Evolutionary conservation across 2,797 vertebrate genomes (phyloP).

Genomic region (Lophotriccus pileatus): DNA sequence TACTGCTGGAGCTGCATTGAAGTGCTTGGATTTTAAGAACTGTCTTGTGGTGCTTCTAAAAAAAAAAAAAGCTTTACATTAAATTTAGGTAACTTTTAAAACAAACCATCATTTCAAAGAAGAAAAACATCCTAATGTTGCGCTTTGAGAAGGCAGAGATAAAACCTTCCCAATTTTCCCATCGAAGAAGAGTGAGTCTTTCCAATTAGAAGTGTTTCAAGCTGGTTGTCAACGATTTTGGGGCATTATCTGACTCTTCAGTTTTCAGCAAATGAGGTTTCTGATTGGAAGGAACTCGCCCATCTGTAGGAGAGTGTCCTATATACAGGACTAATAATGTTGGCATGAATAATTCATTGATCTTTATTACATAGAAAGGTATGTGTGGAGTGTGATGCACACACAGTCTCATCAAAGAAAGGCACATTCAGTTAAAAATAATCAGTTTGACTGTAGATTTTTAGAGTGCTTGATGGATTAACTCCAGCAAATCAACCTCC

Average conservation of each 20-base stretch:
- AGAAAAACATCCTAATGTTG: background rate
- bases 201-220: constrained; percentile 38
- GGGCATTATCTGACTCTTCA: constrained; percentile 34
- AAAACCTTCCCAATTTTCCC: background rate
- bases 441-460: background rate
- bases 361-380: constrained; percentile 22
- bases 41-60: background rate
- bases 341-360: constrained; percentile 47
- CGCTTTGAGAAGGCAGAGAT: background rate
- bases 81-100: constrained; percentile 12
- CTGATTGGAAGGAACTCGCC: constrained; percentile 41
- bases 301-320: constrained; percentile 50
- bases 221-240: background rate
- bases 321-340: constrained; percentile 41
- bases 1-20: background rate
- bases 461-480: background rate
- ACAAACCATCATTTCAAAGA: background rate
- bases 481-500: constrained; percentile 10
- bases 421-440: background rate
- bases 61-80: background rate
- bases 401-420: background rate
- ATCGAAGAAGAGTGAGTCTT: background rate
- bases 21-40: background rate
- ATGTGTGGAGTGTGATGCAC: background rate
- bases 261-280: constrained; percentile 33